phyloP scores from a whole-genome alignment of 2,797 vertebrate species.

The Lagodon rhomboides region DNA sequence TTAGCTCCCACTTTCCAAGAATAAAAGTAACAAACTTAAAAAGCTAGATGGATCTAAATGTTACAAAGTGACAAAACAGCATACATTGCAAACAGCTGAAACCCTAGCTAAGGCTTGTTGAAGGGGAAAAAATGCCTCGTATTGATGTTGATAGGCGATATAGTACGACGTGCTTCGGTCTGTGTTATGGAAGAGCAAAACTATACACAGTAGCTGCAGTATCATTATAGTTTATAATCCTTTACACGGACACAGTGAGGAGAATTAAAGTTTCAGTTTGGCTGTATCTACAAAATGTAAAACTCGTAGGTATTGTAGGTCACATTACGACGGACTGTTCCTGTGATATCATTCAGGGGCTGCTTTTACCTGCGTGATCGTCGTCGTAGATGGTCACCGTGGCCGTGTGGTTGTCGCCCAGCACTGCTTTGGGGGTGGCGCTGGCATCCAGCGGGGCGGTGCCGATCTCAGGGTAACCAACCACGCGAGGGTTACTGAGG shows the following conservation, averaged over 20 bases:
- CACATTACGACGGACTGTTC: not conserved
- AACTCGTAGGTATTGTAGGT: not conserved
- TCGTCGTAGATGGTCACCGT: conserved; percentile 92
- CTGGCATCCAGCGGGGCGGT: conserved; percentile 69
- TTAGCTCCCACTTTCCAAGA: not conserved
- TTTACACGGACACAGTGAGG: not conserved
- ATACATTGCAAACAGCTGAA: not conserved
- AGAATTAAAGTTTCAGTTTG: not conserved
- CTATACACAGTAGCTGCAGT: not conserved
- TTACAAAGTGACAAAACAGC: not conserved
- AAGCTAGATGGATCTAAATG: no score
- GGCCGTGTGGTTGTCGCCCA: conserved; percentile 86
- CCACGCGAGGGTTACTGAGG: conserved; percentile 87
- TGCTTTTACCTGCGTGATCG: conserved; percentile 85
- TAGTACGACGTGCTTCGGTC: no score
- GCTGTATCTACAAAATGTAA: not conserved
- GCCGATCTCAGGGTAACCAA: conserved; percentile 79
- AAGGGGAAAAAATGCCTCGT: not conserved
- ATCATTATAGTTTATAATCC: not conserved
- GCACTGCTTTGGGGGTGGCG: conserved; percentile 77
- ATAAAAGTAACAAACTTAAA: not conserved
- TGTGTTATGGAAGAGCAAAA: not conserved
- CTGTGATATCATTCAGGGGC: no score
- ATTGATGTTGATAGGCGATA: no score
- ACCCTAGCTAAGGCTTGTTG: not conserved